Base-by-base conservation (phyloP, 2,113 vertebrate species). In the Chloropsis cyanopogon region DNA sequence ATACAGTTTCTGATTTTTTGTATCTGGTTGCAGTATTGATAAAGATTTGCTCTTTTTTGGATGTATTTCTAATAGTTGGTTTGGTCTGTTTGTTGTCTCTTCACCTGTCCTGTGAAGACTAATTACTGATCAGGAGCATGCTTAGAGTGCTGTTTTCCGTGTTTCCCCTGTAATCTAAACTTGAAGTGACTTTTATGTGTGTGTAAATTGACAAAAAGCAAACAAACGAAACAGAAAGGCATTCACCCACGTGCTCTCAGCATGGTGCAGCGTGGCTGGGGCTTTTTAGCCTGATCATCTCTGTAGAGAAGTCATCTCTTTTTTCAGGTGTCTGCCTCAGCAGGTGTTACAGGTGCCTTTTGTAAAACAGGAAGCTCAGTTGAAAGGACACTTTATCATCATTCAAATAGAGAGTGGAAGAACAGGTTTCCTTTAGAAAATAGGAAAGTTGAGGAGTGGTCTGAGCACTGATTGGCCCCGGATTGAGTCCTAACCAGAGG, bases 391-490 rank as follows among this genome's bases (percentile, higher is more conserved):
- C 16, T 64, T 59, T 59, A 24, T 86, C 4, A 5, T 82, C 66
- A 88, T 94, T 78, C 20, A 70, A 65, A 52, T 0, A 25, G 68
- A 59, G 14, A 49, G n/a, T 49, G 88, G 92, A 88, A 89, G 41
- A 68, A 64, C 65, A 81, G n/a, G n/a, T 86, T 86, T 89, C 46
- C 20, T 92, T 78, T 44, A 91, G 28, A 57, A 92, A 80, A 54
- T 20, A 49, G 53, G 16, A 10, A 84, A 71, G n/a, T 6, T 91
- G 57, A 22, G 37, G 41, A 70, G 47, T 54, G 77, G 6, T 77
- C 13, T 77, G 60, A 89, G 37, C 37, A 37, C 37, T 37, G 37
- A 37, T 37, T 37, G 8, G 37, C 37, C 37, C 37, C 10, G 59
- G 18, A 53, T 18, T 66, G 61, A 71, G n/a, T 47, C 29, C 37